Evolutionary conservation across 2,888 invertebrate genomes (phyloP).

Genomic region (Yponomeuta sedellus): DNA sequence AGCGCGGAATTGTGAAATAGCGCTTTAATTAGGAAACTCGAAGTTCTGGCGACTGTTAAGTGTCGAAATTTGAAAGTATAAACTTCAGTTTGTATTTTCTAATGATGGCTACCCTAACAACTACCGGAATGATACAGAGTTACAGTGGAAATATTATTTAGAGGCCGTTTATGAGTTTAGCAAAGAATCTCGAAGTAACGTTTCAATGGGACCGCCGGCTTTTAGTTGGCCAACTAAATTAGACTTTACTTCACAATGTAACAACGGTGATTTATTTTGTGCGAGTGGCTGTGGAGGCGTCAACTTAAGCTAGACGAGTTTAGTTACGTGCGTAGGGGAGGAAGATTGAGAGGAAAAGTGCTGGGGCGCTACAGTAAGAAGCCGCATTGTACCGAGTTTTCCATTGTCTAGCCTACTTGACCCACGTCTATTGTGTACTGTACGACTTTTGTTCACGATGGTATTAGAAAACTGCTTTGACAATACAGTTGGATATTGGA

Average conservation of each 20-base stretch:
- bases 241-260: background rate
- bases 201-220: too few species aligned
- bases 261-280: background rate
- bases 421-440: background rate
- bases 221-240: too few species aligned
- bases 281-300: background rate
- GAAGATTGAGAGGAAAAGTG: background rate
- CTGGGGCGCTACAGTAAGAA: background rate
- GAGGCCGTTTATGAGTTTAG: too few species aligned
- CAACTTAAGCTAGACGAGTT: conserved; percentile 3
- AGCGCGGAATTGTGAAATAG: too few species aligned
- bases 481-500: background rate
- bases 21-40: too few species aligned
- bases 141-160: too few species aligned
- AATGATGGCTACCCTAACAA: too few species aligned
- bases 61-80: too few species aligned
- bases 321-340: background rate
- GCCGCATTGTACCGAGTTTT: background rate
- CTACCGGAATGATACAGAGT: too few species aligned
- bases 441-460: background rate
- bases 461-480: background rate
- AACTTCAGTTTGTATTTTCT: too few species aligned
- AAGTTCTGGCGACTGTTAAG: too few species aligned
- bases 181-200: too few species aligned
- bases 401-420: background rate